A percentile compares a stretch with the other conserved stretches of the same genome.
Evolutionary conservation across 35 echinoderm and acorn worm genomes (phyloP).

Genomic region (Apostichopus parvimensis): DNA sequence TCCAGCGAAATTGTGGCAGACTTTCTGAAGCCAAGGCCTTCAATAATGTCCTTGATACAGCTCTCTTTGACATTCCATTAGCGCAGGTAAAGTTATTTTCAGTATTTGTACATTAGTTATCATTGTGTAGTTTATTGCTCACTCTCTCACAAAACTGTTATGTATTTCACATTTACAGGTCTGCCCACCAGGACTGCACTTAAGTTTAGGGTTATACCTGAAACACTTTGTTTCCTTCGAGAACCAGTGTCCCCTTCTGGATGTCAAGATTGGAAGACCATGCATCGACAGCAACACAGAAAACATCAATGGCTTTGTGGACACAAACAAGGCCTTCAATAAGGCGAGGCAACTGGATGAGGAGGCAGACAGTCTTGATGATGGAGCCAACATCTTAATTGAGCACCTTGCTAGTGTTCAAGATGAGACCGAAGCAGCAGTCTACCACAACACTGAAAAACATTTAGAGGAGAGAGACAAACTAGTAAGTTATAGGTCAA

Average conservation of each 20-base stretch:
- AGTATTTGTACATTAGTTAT: neutral
- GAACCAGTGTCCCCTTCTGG: conserved; percentile 50
- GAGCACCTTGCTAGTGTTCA: conserved; percentile 11
- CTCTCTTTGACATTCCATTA: conserved; percentile 37
- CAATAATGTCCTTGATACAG: conserved; percentile 21
- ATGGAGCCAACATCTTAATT: neutral
- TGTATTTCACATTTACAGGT: conserved; percentile 24
- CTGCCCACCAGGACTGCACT: conserved; percentile 68
- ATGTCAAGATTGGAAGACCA: neutral
- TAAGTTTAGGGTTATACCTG: conserved; percentile 57
- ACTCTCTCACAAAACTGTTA: neutral
- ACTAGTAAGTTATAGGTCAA: neutral
- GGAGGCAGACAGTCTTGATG: neutral
- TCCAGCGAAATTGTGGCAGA: no score
- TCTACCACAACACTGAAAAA: neutral
- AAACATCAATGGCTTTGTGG: neutral
- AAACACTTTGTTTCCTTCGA: conserved; percentile 62
- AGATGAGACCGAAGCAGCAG: neutral
- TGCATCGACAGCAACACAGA: neutral
- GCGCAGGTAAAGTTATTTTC: conserved; percentile 28
- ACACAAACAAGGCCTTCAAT: neutral
- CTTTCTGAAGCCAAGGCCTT: conserved; percentile 1
- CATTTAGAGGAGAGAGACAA: conserved; percentile 14
- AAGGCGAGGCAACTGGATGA: neutral
- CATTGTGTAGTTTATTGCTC: neutral